Percentiles rank a stretch among this genome's conserved stretches.
Conservation (phyloP, 2,797 vertebrate species). For the Natrix natrix region DNA sequence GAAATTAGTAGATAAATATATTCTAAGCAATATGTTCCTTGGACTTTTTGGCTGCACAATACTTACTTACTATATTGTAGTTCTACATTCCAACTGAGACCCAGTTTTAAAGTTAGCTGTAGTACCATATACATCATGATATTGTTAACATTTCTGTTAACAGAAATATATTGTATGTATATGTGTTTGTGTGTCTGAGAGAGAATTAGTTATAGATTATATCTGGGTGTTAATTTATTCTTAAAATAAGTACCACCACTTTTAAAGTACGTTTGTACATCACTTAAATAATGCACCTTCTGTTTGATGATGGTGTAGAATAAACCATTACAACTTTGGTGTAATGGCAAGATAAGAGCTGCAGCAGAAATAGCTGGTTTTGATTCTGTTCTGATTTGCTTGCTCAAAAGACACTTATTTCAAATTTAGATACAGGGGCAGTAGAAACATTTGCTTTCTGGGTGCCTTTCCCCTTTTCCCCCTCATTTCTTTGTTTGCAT, state of each 20-base stretch:
- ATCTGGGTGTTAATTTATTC: background rate
- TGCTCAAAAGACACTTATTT: slow-evolving; percentile 38
- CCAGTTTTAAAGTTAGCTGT: slow-evolving; percentile 8
- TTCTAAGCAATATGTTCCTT: background rate
- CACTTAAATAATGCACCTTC: slow-evolving; percentile 2
- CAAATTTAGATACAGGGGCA: slow-evolving; percentile 53
- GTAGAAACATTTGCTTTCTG: slow-evolving; percentile 50
- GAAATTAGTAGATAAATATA: slow-evolving; percentile 8
- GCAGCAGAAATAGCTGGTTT: slow-evolving; percentile 36
- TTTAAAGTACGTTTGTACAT: background rate
- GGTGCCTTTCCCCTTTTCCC: slow-evolving; percentile 54
- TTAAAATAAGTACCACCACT: background rate
- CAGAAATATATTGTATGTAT: background rate
- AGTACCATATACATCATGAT: background rate
- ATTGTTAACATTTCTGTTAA: background rate
- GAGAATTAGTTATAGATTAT: background rate
- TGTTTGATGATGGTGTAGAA: slow-evolving; percentile 10
- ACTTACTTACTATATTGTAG: slow-evolving; percentile 2
- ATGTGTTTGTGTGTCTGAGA: background rate
- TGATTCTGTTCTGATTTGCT: background rate
- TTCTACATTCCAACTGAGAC: background rate
- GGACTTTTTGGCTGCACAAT: background rate
- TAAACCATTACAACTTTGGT: slow-evolving; percentile 42
- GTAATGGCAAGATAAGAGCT: slow-evolving; percentile 35
- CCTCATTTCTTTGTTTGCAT: slow-evolving; percentile 84